These are phyloP conservation scores for Axinella damicornis DNA, from an alignment of 37 sponge, comb jelly and placozoan genomes.

Conservation along the genomic window DNA sequence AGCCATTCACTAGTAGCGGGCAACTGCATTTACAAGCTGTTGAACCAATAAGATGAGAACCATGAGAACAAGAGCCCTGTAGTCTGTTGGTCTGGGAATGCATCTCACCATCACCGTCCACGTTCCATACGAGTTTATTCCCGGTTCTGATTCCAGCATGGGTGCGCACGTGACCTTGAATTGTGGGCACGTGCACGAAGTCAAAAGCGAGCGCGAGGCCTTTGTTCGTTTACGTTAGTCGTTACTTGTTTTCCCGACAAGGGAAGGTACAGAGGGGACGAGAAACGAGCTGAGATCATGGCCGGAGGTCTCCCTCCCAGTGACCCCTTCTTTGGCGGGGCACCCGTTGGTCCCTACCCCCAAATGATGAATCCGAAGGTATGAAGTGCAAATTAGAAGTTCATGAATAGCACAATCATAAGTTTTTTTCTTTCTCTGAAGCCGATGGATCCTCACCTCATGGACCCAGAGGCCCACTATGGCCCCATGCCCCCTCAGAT, in stretches of 20 bases:
- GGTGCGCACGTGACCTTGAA: slow-evolving; percentile 9
- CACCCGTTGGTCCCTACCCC: slow-evolving; percentile 32
- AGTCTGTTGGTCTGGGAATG: too few species aligned
- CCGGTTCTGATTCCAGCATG: background rate
- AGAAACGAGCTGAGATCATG: slow-evolving; percentile 1
- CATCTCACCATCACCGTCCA: too few species aligned
- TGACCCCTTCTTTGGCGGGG: slow-evolving; percentile 53
- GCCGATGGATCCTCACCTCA: background rate
- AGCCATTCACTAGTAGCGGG: slow-evolving; percentile 17
- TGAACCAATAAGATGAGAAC: too few species aligned
- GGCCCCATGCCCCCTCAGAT: slow-evolving; percentile 10
- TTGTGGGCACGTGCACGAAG: background rate
- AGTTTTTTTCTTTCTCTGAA: too few species aligned
- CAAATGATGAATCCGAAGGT: slow-evolving; percentile 29
- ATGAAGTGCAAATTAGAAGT: background rate
- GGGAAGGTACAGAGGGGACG: too few species aligned
- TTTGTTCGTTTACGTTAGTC: too few species aligned
- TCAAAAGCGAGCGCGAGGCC: too few species aligned
- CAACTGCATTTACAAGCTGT: too few species aligned
- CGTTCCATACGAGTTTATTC: background rate
- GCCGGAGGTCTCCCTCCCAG: slow-evolving; percentile 33
- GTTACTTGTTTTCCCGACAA: too few species aligned
- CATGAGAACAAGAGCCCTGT: too few species aligned
- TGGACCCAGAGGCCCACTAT: slow-evolving; percentile 1
- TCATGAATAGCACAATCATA: too few species aligned